phyloP scores from a whole-genome alignment of 2,797 vertebrate species.

The Lerista edwardsae region DNA sequence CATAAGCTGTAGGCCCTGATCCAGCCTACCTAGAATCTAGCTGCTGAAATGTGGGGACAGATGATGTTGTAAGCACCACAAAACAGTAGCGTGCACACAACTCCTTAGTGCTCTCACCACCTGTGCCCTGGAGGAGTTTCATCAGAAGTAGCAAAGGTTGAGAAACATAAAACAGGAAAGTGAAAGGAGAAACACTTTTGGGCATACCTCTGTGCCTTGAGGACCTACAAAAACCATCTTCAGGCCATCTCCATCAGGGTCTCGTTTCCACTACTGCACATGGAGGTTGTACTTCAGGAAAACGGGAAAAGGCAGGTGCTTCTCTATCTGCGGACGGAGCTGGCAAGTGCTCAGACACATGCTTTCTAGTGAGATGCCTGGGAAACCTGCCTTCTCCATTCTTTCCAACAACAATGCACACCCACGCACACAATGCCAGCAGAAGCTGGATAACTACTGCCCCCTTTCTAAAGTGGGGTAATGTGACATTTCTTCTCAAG shows the following conservation, averaged over 20 bases:
- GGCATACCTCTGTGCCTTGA: slow-evolving; percentile 7
- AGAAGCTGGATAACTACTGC: not conserved
- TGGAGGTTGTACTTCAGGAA: slow-evolving; percentile 8
- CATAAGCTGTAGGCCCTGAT: not conserved
- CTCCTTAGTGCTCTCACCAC: too few species aligned
- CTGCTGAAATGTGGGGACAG: not conserved
- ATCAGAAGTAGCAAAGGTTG: slow-evolving; percentile 9
- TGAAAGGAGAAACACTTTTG: slow-evolving; percentile 15
- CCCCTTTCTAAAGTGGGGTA: slow-evolving; percentile 13
- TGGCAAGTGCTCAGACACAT: slow-evolving; percentile 16
- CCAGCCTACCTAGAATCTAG: not conserved
- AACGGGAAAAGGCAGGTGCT: not conserved
- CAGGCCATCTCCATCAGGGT: slow-evolving; percentile 18
- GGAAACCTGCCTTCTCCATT: slow-evolving; percentile 1
- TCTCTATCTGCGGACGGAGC: not conserved
- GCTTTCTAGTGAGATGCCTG: slow-evolving; percentile 2
- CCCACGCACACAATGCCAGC: slow-evolving; percentile 22
- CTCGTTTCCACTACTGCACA: not conserved
- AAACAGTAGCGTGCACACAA: not conserved
- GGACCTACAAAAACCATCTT: not conserved
- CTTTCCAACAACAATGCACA: slow-evolving; percentile 25
- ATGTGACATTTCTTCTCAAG: not conserved
- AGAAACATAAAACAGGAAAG: slow-evolving; percentile 31
- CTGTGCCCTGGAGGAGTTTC: not conserved
- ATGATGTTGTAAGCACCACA: not conserved